Percentiles rank a stretch among this genome's conserved stretches.
Evolutionary conservation across 2,113 vertebrate genomes (phyloP).

Genomic region (Lophius piscatorius): DNA sequence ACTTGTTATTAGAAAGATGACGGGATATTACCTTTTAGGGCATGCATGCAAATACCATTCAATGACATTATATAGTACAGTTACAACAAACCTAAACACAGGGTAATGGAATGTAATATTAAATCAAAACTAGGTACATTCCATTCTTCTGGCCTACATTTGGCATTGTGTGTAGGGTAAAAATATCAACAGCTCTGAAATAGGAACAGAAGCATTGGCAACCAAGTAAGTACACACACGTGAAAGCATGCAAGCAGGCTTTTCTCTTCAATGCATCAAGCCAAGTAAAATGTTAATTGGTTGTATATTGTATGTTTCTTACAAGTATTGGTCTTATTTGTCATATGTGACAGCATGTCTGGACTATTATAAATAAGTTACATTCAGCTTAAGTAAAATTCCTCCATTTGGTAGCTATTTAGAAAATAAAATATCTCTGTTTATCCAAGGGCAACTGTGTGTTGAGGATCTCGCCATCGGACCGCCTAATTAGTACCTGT

Average conservation of each 20-base stretch:
- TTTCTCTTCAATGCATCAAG: slow-evolving; percentile 45
- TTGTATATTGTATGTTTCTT: slow-evolving; percentile 42
- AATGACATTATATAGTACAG: slow-evolving; percentile 5
- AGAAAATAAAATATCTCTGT: slow-evolving; percentile 75
- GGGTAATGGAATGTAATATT: slow-evolving; percentile 47
- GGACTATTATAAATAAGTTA: slow-evolving; percentile 70
- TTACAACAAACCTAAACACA: slow-evolving; percentile 28
- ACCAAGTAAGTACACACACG: slow-evolving; percentile 57
- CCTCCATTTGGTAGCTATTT: slow-evolving; percentile 66
- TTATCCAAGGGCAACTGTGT: slow-evolving; percentile 48
- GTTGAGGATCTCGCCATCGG: slow-evolving; percentile 29
- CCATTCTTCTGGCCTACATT: slow-evolving; percentile 53
- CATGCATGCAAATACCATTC: slow-evolving; percentile 54
- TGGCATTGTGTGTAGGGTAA: slow-evolving; percentile 66
- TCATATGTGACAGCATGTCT: slow-evolving; percentile 54
- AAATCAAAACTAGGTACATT: slow-evolving; percentile 34
- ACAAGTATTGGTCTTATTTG: slow-evolving; percentile 33
- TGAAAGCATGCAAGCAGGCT: slow-evolving; percentile 65
- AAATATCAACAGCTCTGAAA: slow-evolving; percentile 55
- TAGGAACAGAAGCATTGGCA: slow-evolving; percentile 39
- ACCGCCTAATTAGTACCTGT: slow-evolving; percentile 69
- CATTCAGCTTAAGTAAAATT: slow-evolving; percentile 76
- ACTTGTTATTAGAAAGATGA: slow-evolving; percentile 8
- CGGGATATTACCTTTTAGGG: slow-evolving; percentile 53
- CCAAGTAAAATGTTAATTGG: slow-evolving; percentile 58